phyloP scores from a whole-genome alignment of 2,888 invertebrate genomes.

The Papilio demoleus region DNA sequence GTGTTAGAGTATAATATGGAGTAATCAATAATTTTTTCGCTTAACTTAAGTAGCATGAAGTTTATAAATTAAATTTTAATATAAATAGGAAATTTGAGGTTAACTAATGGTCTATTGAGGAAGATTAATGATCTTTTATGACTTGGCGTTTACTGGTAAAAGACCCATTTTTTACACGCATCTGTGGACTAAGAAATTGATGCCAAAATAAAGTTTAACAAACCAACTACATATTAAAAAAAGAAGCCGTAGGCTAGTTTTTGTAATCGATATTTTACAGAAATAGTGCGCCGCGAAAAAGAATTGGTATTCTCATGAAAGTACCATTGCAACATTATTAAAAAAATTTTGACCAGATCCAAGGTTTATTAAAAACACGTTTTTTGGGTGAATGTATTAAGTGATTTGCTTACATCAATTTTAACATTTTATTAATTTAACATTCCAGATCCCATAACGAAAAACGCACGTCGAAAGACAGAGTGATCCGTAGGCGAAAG shows the following conservation, averaged over 20 bases:
- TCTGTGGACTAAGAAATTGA: too few relatives aligned
- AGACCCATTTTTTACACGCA: background rate
- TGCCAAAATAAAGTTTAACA: background rate
- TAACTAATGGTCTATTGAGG: conserved; percentile 10
- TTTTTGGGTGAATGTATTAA: background rate
- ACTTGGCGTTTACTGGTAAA: background rate
- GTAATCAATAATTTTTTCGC: background rate
- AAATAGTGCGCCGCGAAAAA: too few relatives aligned
- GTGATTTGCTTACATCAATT: background rate
- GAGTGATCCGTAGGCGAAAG: conserved; percentile 66
- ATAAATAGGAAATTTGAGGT: background rate
- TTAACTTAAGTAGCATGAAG: background rate
- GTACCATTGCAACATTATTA: too few relatives aligned
- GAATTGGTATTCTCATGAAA: too few relatives aligned
- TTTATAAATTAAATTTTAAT: conserved; percentile 1
- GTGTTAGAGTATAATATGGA: background rate
- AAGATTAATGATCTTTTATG: conserved; percentile 13
- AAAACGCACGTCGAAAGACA: conserved; percentile 56
- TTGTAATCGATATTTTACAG: too few relatives aligned
- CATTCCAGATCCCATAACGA: conserved; percentile 72
- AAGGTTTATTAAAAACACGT: background rate
- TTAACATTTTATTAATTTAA: conserved; percentile 16
- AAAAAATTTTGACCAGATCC: too few relatives aligned
- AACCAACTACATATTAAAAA: background rate
- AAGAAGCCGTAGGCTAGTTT: too few relatives aligned